Evolutionary conservation across 1,140 invertebrate genomes (phyloP).

Genomic region (Meloidogyne floridensis): DNA sequence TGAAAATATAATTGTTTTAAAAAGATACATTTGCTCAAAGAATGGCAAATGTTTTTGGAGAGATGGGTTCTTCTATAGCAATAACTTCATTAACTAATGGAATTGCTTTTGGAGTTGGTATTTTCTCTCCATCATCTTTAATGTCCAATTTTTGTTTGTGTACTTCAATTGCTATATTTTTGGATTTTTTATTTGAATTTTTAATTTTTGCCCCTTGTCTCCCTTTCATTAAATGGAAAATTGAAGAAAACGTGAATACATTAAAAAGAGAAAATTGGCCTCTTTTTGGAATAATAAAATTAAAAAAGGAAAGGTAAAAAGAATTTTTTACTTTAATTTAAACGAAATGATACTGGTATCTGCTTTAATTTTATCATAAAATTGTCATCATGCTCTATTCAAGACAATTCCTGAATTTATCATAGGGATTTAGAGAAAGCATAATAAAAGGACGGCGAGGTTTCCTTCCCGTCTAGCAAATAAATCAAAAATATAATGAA

Average conservation of each 20-base stretch:
- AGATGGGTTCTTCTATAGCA: conserved; percentile 47
- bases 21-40: conserved; percentile 12
- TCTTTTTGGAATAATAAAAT: neutral
- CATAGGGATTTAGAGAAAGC: too few relatives aligned
- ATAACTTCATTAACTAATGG: conserved; percentile 62
- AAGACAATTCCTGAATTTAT: too few relatives aligned
- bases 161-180: conserved; percentile 54
- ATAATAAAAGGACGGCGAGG: too few relatives aligned
- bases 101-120: conserved; percentile 56
- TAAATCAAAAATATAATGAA: too few relatives aligned
- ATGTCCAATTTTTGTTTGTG: conserved; percentile 54
- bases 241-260: conserved; percentile 1
- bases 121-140: conserved; percentile 53
- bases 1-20: neutral
- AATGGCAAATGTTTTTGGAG: conserved; percentile 34
- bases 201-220: conserved; percentile 53
- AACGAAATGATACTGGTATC: too few relatives aligned
- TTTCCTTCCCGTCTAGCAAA: too few relatives aligned
- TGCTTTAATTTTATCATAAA: too few relatives aligned
- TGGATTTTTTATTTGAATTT: conserved; percentile 61
- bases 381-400: too few relatives aligned
- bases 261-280: neutral
- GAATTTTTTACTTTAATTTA: too few relatives aligned
- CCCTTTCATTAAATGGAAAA: conserved; percentile 24
- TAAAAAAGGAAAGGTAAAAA: neutral